These are phyloP conservation scores for Clinocottus analis DNA, from an alignment of 2,113 vertebrate species.

Conservation along the genomic window DNA sequence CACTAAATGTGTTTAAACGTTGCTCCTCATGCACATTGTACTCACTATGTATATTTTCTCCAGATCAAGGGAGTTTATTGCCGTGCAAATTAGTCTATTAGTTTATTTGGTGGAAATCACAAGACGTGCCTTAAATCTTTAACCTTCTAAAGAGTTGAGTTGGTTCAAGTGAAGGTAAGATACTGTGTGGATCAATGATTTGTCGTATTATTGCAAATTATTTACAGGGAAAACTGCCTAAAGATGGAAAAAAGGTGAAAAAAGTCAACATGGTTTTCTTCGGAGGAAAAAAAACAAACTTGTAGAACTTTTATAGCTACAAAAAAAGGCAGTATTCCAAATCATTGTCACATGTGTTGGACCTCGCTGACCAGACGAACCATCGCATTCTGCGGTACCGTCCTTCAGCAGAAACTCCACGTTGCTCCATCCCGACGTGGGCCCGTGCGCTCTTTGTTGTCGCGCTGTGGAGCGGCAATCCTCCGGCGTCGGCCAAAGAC, in stretches of 20 bases:
- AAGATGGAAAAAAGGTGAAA: background rate
- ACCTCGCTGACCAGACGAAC: background rate
- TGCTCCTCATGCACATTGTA: background rate
- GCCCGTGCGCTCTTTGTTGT: constrained; percentile 29
- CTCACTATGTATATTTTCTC: background rate
- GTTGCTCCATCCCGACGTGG: background rate
- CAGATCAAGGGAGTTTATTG: background rate
- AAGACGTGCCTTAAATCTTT: background rate
- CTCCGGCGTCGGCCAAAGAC: constrained; percentile 54
- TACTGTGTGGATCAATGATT: background rate
- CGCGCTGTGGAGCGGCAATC: constrained; percentile 34
- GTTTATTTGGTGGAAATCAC: background rate
- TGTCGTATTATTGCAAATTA: background rate
- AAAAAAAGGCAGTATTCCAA: background rate
- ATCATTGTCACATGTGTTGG: no score
- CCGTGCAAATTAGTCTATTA: no score
- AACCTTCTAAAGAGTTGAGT: background rate
- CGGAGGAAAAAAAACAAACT: background rate
- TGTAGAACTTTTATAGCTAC: background rate
- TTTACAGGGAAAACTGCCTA: background rate
- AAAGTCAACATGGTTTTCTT: background rate
- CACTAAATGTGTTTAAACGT: background rate
- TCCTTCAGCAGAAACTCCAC: background rate
- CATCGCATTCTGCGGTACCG: background rate
- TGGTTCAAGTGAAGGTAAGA: no score